A percentile compares a stretch with the other conserved stretches of the same genome.
Evolutionary conservation across 2,888 invertebrate genomes (phyloP).

Genomic region (Apomyelois bistriatella): DNA sequence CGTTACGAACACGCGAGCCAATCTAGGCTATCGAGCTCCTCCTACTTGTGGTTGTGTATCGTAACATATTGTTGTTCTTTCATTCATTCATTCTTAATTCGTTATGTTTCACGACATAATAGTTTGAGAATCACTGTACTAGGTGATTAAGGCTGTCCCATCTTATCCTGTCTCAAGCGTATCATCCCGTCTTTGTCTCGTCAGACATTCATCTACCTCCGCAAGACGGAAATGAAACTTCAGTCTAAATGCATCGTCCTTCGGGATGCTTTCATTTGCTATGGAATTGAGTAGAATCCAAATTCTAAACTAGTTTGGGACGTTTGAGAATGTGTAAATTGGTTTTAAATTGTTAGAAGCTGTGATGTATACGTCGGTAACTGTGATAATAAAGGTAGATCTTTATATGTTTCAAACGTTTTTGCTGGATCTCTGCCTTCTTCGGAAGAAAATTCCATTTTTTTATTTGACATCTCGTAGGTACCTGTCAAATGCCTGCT

Average conservation of each 20-base stretch:
- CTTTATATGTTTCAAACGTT: no score
- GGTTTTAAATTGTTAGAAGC: background rate
- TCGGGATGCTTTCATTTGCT: slow-evolving; percentile 14
- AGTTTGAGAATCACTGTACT: background rate
- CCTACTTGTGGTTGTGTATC: no score
- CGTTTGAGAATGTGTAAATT: background rate
- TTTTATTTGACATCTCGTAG: no score
- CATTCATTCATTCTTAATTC: no score
- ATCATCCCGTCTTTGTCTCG: slow-evolving; percentile 15
- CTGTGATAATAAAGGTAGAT: no score
- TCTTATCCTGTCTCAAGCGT: background rate
- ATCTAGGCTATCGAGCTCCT: no score
- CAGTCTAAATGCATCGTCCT: slow-evolving; percentile 19
- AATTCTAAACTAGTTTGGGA: background rate
- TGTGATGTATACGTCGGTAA: no score
- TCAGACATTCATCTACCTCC: slow-evolving; percentile 17
- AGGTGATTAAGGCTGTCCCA: background rate
- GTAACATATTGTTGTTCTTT: no score
- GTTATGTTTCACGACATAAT: background rate
- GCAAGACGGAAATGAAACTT: slow-evolving; percentile 17
- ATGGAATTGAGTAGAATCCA: background rate
- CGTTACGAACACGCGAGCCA: no score
- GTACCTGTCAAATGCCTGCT: no score
- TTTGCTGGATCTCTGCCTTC: no score
- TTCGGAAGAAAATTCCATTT: no score